Conservation (phyloP, 23 tunicate species). For the Styela plicata region DNA sequence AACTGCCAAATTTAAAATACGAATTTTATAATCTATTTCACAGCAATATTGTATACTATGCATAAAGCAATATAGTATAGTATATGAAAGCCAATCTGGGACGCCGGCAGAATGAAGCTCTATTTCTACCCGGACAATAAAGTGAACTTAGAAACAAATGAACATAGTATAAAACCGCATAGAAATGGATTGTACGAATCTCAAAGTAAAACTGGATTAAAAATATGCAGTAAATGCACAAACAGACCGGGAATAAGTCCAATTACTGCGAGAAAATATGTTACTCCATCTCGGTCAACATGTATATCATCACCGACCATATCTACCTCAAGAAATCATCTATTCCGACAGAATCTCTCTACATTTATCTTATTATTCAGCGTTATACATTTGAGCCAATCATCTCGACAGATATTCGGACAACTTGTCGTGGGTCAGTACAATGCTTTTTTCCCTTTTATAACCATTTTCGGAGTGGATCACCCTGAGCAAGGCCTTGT, state of each 20-base stretch:
- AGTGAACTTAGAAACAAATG: background rate
- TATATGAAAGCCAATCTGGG: too few species aligned
- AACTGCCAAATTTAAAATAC: too few species aligned
- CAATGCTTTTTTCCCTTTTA: too few species aligned
- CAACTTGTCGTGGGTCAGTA: constrained; percentile 9
- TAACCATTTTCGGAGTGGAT: too few species aligned
- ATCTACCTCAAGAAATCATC: background rate
- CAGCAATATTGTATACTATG: too few species aligned
- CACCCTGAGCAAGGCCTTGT: too few species aligned
- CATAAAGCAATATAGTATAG: too few species aligned
- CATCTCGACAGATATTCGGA: background rate
- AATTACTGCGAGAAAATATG: background rate
- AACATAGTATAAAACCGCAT: background rate
- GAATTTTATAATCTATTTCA: too few species aligned
- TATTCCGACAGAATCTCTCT: background rate
- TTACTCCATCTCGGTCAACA: background rate
- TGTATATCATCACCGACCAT: background rate
- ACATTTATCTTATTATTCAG: background rate
- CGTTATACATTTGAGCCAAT: background rate
- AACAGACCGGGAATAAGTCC: background rate
- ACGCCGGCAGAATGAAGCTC: too few species aligned
- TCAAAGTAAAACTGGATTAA: background rate
- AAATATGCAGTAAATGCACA: background rate
- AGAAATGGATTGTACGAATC: background rate
- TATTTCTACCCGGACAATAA: background rate